Evolutionary conservation across 1,140 invertebrate species (phyloP).

Genomic region (Aphidius gifuensis): DNA sequence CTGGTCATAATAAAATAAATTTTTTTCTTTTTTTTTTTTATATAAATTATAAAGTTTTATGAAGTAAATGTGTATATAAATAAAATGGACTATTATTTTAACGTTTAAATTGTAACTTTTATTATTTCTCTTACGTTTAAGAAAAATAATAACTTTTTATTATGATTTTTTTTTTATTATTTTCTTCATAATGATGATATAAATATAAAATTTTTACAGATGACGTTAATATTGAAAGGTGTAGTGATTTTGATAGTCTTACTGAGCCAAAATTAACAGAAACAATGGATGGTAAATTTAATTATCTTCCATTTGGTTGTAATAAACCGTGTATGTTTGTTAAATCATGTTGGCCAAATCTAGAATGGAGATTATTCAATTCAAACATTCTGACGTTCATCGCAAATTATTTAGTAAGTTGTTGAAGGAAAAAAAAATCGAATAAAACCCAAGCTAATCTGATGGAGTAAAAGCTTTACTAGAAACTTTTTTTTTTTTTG

Average conservation of each 20-base stretch:
- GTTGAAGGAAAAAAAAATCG: neutral
- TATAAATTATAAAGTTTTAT: no score
- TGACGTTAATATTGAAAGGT: constrained; percentile 29
- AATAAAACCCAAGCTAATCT: no score
- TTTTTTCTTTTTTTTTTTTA: no score
- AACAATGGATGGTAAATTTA: constrained; percentile 43
- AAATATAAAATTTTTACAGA: constrained; percentile 22
- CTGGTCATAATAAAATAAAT: no score
- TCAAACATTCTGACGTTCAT: constrained; percentile 43
- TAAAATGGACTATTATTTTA: no score
- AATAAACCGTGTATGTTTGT: constrained; percentile 49
- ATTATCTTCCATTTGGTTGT: constrained; percentile 45
- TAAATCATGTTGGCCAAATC: constrained; percentile 50
- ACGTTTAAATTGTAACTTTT: no score
- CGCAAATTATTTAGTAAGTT: constrained; percentile 40
- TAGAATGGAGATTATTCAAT: constrained; percentile 47
- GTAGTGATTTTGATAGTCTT: constrained; percentile 36
- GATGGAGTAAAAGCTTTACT: no score
- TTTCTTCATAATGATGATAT: no score
- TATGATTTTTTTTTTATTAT: neutral
- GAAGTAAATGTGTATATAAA: no score
- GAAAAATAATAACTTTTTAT: neutral
- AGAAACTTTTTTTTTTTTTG: no score
- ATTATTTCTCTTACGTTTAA: no score
- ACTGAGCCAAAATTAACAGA: constrained; percentile 35